Percentiles rank a stretch among this genome's conserved stretches.
Conservation (phyloP, 2,797 vertebrate genomes). For the Oophaga sylvatica region DNA sequence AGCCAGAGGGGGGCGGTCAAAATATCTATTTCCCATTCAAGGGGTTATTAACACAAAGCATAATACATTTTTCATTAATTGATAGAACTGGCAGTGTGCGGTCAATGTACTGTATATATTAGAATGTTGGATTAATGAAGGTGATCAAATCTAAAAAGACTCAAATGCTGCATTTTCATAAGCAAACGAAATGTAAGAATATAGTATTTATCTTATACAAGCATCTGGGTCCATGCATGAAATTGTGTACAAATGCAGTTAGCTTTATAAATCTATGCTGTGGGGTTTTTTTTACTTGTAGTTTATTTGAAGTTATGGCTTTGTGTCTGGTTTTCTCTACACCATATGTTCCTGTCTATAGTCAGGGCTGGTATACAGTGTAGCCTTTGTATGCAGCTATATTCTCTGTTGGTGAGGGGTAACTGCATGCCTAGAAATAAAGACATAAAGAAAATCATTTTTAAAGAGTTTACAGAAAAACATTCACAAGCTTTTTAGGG, state of each 20-base stretch:
- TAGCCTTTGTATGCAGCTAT: background rate
- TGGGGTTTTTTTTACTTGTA: background rate
- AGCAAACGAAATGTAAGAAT: background rate
- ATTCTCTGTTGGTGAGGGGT: background rate
- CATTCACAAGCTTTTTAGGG: background rate
- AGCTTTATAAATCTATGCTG: background rate
- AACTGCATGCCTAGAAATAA: background rate
- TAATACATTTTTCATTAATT: background rate
- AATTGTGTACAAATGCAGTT: background rate
- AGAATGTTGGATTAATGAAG: background rate
- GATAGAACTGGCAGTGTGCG: background rate
- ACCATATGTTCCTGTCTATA: background rate
- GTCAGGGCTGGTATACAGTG: background rate
- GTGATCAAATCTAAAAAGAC: background rate
- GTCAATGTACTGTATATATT: conserved; percentile 23
- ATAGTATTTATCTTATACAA: background rate
- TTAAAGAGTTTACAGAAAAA: background rate
- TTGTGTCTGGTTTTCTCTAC: background rate
- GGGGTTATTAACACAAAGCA: conserved; percentile 23
- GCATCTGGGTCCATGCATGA: background rate
- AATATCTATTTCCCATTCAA: conserved; percentile 73
- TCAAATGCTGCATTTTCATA: background rate
- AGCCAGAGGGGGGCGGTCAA: conserved; percentile 71
- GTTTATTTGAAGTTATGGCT: background rate
- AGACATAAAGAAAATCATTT: background rate